Evolutionary conservation across 2,113 vertebrate species (phyloP).

Genomic region (Tichodroma muraria): DNA sequence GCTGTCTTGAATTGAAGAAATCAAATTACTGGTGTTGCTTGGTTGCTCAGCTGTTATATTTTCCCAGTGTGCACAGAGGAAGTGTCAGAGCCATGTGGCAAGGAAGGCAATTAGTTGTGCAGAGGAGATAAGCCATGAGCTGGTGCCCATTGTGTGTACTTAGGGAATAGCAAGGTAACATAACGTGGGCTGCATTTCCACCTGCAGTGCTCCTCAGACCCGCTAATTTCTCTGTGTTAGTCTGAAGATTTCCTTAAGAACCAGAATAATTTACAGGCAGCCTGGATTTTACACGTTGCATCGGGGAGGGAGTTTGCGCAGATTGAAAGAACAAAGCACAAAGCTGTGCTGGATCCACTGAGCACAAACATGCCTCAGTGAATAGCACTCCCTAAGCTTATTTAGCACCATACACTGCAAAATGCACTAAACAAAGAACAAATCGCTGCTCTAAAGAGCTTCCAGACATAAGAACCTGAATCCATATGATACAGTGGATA

Average conservation of each 20-base stretch:
- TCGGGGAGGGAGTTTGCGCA: neutral
- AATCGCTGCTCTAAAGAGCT: conserved; percentile 35
- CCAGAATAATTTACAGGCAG: neutral
- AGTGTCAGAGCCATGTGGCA: neutral
- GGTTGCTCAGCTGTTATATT: neutral
- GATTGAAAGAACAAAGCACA: neutral
- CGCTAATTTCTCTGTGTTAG: neutral
- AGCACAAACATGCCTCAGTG: neutral
- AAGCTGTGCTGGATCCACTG: neutral
- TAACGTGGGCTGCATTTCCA: neutral
- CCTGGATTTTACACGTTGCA: neutral
- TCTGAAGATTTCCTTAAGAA: neutral
- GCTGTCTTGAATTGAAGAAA: neutral
- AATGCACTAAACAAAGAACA: conserved; percentile 34
- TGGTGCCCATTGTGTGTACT: neutral
- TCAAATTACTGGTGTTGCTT: neutral
- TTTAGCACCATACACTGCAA: neutral
- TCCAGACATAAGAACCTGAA: conserved; percentile 2
- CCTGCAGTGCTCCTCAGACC: neutral
- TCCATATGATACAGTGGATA: conserved; percentile 39
- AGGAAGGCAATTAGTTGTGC: neutral
- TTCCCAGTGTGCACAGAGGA: neutral
- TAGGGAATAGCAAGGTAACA: neutral
- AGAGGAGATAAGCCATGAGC: neutral
- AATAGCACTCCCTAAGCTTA: neutral